Conservation (phyloP, 2,888 invertebrate species). For the Archips xylosteana region DNA sequence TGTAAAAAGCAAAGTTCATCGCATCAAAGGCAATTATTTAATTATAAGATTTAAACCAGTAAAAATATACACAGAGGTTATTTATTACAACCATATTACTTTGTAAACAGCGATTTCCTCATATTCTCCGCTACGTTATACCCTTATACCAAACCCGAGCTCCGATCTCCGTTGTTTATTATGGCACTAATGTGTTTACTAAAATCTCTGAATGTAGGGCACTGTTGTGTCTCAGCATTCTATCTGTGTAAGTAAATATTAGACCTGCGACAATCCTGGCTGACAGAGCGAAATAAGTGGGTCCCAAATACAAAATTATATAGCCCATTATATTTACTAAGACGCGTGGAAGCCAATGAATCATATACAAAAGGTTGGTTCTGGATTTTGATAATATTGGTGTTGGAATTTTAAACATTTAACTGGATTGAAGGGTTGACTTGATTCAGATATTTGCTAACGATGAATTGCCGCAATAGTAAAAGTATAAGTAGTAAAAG, state of each 20-base stretch:
- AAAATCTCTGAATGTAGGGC: constrained; percentile 26
- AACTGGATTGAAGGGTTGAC: too few species aligned
- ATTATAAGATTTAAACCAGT: neutral
- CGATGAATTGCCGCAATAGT: neutral
- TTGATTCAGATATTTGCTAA: too few species aligned
- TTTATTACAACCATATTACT: constrained; percentile 8
- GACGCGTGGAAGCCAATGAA: neutral
- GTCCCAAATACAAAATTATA: constrained; percentile 2
- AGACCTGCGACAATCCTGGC: neutral
- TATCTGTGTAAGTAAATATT: constrained; percentile 24
- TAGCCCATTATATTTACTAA: constrained; percentile 13
- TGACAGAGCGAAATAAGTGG: constrained; percentile 10
- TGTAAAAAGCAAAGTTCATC: neutral
- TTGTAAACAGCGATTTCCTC: neutral
- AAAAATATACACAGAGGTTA: neutral
- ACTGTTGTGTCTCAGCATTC: constrained; percentile 9
- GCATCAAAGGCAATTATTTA: neutral
- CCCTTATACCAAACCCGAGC: neutral
- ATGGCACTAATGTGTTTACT: constrained; percentile 28
- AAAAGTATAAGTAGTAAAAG: neutral
- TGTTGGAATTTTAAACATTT: neutral
- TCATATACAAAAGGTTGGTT: neutral
- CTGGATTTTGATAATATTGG: neutral
- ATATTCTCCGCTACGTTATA: constrained; percentile 12
- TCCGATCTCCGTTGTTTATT: constrained; percentile 32